Conservation (phyloP, 1,140 invertebrate genomes). For the Gonatopus flavifemur region DNA sequence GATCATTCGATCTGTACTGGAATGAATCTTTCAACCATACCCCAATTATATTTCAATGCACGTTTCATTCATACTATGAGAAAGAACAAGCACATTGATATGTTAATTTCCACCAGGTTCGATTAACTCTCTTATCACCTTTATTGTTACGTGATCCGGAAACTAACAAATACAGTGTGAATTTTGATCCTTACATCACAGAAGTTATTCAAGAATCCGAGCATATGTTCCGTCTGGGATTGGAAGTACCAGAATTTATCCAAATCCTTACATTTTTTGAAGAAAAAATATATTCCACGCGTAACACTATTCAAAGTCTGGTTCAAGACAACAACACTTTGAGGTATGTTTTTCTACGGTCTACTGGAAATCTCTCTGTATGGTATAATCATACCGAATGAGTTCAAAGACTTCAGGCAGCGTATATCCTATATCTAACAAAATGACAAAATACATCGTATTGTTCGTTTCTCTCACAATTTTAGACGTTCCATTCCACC, state of each 20-base stretch:
- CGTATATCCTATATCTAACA: too few relatives aligned
- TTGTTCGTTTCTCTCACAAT: too few relatives aligned
- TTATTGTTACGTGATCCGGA: conserved; percentile 62
- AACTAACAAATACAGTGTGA: conserved; percentile 64
- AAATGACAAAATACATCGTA: too few relatives aligned
- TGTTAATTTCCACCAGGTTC: conserved; percentile 56
- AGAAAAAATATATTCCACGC: conserved; percentile 64
- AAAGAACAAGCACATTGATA: too few relatives aligned
- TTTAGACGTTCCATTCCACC: conserved; percentile 59
- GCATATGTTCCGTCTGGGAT: conserved; percentile 69
- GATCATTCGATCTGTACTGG: too few relatives aligned
- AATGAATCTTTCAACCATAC: too few relatives aligned
- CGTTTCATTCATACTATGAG: too few relatives aligned
- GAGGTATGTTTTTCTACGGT: conserved; percentile 39
- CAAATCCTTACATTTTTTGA: conserved; percentile 69
- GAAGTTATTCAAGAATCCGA: conserved; percentile 74
- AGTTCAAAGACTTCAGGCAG: too few relatives aligned
- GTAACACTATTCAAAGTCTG: conserved; percentile 62
- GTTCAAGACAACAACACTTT: conserved; percentile 63
- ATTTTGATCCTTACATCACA: conserved; percentile 70
- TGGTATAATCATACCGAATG: too few relatives aligned
- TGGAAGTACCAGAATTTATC: conserved; percentile 67
- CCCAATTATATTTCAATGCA: too few relatives aligned
- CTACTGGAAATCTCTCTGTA: too few relatives aligned
- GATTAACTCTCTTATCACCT: conserved; percentile 62